A percentile compares a stretch with the other conserved stretches of the same genome.
Conservation (phyloP, 2,113 vertebrate genomes). For the Gadus macrocephalus region DNA sequence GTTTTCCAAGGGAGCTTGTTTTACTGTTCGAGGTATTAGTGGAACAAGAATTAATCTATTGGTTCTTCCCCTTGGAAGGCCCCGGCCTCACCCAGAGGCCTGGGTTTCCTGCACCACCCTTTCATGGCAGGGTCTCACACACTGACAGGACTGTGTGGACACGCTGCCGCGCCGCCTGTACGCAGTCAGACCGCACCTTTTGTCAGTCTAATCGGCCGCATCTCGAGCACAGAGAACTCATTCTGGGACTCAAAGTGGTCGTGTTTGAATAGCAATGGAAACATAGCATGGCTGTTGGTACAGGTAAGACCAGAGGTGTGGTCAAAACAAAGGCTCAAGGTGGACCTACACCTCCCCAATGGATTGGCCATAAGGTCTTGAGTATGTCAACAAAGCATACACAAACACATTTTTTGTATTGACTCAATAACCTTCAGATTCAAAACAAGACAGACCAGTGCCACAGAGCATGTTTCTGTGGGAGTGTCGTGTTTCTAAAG, state of each 20-base stretch:
- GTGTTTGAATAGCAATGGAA: conserved; percentile 64
- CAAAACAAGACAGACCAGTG: conserved; percentile 50
- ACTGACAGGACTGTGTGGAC: conserved; percentile 27
- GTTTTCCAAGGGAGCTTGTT: conserved; percentile 85
- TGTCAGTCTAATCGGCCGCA: conserved; percentile 70
- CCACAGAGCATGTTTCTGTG: neutral
- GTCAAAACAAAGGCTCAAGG: conserved; percentile 87
- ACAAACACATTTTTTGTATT: too few species aligned
- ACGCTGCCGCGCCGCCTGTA: conserved; percentile 4
- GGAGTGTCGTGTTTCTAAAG: neutral
- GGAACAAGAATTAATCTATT: conserved; percentile 92
- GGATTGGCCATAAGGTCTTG: conserved; percentile 43
- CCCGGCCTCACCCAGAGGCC: conserved; percentile 79
- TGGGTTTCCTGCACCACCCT: conserved; percentile 77
- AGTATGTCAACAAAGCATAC: neutral
- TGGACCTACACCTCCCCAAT: conserved; percentile 71
- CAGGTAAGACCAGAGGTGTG: conserved; percentile 40
- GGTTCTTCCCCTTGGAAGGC: conserved; percentile 83
- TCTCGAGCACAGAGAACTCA: conserved; percentile 19
- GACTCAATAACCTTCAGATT: conserved; percentile 57
- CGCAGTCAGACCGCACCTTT: conserved; percentile 70
- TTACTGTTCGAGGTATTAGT: conserved; percentile 82
- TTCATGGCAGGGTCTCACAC: conserved; percentile 31
- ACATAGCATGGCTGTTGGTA: neutral
- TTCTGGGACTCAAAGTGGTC: conserved; percentile 64